Evolutionary conservation across 2,888 invertebrate genomes (phyloP), one percentile per base, ranked within the genome.

Genomic region (Clivina fossor): DNA sequence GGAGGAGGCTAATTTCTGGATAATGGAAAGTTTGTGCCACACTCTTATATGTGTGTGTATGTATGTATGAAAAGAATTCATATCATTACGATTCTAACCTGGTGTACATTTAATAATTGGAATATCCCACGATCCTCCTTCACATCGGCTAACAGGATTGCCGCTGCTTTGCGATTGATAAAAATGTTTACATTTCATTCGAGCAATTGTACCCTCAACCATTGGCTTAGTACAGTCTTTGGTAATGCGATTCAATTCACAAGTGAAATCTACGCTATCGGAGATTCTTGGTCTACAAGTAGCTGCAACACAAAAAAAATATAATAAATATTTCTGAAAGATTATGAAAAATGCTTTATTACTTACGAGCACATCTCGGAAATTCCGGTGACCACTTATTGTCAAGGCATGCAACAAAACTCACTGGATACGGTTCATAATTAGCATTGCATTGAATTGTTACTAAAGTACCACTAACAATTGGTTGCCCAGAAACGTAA

Each of bases 61-160:
- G n/a, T n/a, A n/a, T n/a, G n/a, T n/a, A n/a, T n/a, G n/a, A n/a
- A n/a, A n/a, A n/a, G n/a, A n/a, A n/a, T n/a, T n/a, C n/a, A n/a
- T n/a, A n/a, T n/a, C n/a, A n/a, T n/a, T n/a, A n/a, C n/a, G n/a
- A n/a, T 33, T 28, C 19, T 40, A 19, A 58, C 58, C 58, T 41
- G 56, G 58, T 11, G 16, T 13, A 33, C 58, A 58, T 32, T n/a
- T 24, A 9, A 51, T 35, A n/a, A 47, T 40, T 8, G 41, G 43
- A 35, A 18, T 16, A 30, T 56, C 50, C 58, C 58, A 58, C 9
- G 28, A 32, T 9, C 58, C 58, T 28, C 51, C 47, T 9, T 19
- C 32, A 22, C 58, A 58, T 22, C 16, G 16, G 18, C 33, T 22
- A 7, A 53, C 24, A 3, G 43, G 26, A 20, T 48, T 33, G 8